phyloP scores from a whole-genome alignment of 2,113 vertebrate genomes.

The Scomber japonicus region DNA sequence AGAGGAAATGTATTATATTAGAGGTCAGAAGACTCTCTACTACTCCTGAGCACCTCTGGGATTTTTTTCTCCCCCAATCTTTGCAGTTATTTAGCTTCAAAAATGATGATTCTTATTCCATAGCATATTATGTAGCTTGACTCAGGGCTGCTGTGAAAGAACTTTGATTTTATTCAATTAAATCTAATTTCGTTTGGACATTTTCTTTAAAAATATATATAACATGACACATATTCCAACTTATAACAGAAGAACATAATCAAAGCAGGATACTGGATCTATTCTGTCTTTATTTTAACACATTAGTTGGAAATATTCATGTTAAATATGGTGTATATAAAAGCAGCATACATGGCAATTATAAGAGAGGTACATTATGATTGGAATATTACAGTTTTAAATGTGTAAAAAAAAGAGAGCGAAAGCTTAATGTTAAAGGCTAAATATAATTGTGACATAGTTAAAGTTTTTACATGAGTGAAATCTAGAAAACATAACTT shows the following conservation, averaged over 20 bases:
- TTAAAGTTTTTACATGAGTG: too few relatives aligned
- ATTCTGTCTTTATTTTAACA: background rate
- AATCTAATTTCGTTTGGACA: background rate
- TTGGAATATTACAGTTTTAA: background rate
- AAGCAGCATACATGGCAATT: background rate
- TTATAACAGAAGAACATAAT: background rate
- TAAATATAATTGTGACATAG: too few relatives aligned
- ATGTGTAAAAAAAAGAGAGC: background rate
- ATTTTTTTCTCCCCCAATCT: constrained; percentile 9
- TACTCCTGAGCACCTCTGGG: constrained; percentile 1
- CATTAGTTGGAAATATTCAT: background rate
- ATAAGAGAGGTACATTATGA: too few relatives aligned
- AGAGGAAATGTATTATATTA: background rate
- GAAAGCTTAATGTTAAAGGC: too few relatives aligned
- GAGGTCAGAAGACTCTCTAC: background rate
- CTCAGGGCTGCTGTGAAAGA: constrained; percentile 16
- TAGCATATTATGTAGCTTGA: constrained; percentile 34
- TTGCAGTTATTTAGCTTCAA: constrained; percentile 18
- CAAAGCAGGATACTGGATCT: background rate
- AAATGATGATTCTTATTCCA: constrained; percentile 31
- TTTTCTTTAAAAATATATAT: background rate
- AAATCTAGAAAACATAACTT: too few relatives aligned
- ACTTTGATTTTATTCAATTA: background rate
- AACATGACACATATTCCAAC: background rate
- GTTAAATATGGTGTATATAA: background rate